Evolutionary conservation across 1,140 invertebrate species (phyloP).

Genomic region (Zaprionus ghesquierei): DNA sequence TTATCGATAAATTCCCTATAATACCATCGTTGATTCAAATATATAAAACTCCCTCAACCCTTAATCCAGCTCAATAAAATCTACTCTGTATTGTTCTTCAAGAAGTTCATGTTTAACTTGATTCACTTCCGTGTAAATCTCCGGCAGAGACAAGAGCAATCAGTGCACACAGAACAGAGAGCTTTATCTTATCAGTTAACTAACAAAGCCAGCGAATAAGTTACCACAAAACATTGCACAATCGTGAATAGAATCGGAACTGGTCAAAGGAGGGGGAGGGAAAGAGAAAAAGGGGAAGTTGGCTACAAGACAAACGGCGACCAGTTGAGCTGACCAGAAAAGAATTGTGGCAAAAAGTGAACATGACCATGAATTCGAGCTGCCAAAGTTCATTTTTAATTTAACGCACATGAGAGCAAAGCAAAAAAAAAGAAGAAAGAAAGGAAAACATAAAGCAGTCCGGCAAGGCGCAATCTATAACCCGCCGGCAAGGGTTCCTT

Average conservation of each 20-base stretch:
- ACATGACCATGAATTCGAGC: conserved; percentile 76
- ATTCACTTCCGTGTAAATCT: conserved; percentile 4
- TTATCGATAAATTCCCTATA: background rate
- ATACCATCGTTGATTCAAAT: too few species aligned
- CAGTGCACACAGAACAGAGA: conserved; percentile 35
- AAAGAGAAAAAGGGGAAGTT: background rate
- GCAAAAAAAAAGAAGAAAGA: background rate
- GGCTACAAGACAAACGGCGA: conserved; percentile 57
- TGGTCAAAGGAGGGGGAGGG: background rate
- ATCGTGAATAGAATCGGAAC: background rate
- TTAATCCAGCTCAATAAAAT: background rate
- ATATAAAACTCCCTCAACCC: too few species aligned
- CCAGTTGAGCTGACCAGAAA: conserved; percentile 55
- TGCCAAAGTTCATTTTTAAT: conserved; percentile 78
- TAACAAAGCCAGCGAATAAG: conserved; percentile 58
- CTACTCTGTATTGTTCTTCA: background rate
- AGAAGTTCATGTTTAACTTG: conserved; percentile 2
- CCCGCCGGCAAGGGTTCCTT: conserved; percentile 38
- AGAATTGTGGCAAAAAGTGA: conserved; percentile 68
- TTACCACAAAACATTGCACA: conserved; percentile 43
- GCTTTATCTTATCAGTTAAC: conserved; percentile 70
- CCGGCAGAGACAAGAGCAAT: conserved; percentile 47
- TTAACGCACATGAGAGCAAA: conserved; percentile 35
- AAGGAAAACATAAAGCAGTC: conserved; percentile 17
- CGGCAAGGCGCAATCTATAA: conserved; percentile 59